These are phyloP conservation scores for Sakesphorus luctuosus DNA, from an alignment of 2,113 vertebrate species.

Conservation along the genomic window DNA sequence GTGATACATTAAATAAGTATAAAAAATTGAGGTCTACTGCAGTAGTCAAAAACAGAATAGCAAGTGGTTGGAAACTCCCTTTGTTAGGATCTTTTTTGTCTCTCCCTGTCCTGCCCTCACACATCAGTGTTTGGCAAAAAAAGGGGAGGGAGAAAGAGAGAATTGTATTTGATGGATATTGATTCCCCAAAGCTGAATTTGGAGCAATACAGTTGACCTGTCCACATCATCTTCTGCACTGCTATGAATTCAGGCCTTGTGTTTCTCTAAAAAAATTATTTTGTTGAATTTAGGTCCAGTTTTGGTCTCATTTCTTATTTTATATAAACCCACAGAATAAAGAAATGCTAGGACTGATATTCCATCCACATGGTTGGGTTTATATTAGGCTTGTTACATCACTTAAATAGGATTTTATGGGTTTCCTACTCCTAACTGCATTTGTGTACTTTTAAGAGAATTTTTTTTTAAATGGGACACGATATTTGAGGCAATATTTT, in stretches of 20 bases:
- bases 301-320: not conserved
- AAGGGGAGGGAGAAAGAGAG: not conserved
- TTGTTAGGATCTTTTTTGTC: not conserved
- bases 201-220: not conserved
- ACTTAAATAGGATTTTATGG: conserved; percentile 10
- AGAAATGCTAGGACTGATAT: not conserved
- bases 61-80: rapidly evolving
- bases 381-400: not conserved
- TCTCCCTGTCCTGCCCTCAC: not conserved
- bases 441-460: not conserved
- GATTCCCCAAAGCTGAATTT: not conserved
- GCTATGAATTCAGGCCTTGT: not conserved
- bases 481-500: conserved; percentile 16
- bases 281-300: not conserved
- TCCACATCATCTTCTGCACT: not conserved
- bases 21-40: not conserved
- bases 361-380: not conserved
- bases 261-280: not conserved
- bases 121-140: not conserved
- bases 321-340: not conserved
- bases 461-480: not conserved
- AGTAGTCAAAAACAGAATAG: not conserved
- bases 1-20: not conserved
- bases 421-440: conserved; percentile 20
- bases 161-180: not conserved